phyloP scores from a whole-genome alignment of 2,888 invertebrate species.

The Lithophane leautieri region DNA sequence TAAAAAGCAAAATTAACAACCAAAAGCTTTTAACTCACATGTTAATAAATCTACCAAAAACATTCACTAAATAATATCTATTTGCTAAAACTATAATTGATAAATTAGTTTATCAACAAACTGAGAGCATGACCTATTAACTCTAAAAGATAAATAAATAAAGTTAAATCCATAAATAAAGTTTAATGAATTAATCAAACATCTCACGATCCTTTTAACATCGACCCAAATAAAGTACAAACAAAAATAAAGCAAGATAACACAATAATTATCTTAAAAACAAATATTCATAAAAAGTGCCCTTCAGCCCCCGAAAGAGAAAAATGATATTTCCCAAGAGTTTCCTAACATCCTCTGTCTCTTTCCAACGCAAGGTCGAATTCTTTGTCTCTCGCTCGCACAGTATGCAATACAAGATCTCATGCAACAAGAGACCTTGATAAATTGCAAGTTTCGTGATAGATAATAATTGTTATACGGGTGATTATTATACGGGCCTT shows the following conservation, averaged over 20 bases:
- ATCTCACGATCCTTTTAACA: constrained; percentile 74
- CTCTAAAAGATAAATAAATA: constrained; percentile 61
- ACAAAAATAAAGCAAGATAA: constrained; percentile 76
- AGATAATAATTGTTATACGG: constrained; percentile 89
- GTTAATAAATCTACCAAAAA: constrained; percentile 12
- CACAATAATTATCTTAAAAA: constrained; percentile 72
- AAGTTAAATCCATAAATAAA: constrained; percentile 44
- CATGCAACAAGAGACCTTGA: constrained; percentile 89
- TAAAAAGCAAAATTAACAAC: not conserved
- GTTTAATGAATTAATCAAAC: constrained; percentile 53
- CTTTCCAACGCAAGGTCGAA: constrained; percentile 84
- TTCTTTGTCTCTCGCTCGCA: constrained; percentile 82
- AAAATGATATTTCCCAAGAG: constrained; percentile 89
- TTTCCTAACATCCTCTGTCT: constrained; percentile 87
- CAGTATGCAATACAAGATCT: constrained; percentile 89
- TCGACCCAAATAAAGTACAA: constrained; percentile 82
- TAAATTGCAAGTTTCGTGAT: constrained; percentile 90
- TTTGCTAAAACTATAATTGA: constrained; percentile 18
- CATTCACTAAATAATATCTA: not conserved
- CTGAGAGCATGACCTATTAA: constrained; percentile 58
- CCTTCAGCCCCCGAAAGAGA: constrained; percentile 88
- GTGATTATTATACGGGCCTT: constrained; percentile 84
- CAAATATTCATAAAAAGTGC: constrained; percentile 86
- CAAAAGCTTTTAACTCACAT: constrained; percentile 22
- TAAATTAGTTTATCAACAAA: constrained; percentile 53